Base-by-base conservation (phyloP, 2,888 invertebrate genomes). In the Scotopteryx bipunctaria region DNA sequence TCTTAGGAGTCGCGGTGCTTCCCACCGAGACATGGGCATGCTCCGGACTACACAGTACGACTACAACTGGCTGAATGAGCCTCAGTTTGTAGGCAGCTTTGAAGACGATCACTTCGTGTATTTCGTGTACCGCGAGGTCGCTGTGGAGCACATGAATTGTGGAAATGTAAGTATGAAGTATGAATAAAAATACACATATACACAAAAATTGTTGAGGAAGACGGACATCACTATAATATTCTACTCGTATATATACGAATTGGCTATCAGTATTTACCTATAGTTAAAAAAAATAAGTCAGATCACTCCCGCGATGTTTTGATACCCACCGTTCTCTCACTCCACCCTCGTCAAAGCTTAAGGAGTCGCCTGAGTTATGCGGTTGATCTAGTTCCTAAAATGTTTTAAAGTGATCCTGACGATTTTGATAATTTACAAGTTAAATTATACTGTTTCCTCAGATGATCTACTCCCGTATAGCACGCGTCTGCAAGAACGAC, bases 131-230 rank as follows among this genome's bases (percentile, higher is more conserved):
- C 92, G 97, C 50, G 98, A 98, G 81, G 93, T 94, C 11, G 97
- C 98, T 9, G 95, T 97, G 8, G 98, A 98, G 81, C 96, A 95
- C 79, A 96, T 97, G 78, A 97, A 97, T 76, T 98, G 98, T 78
- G 98, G 98, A 66, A 97, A 97, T 94, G 97, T 96, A 42, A 66
- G 59, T 37, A 8, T 9, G 2, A 2, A 6, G 3, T 45, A 14
- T 17, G 46, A 25, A 58, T n/a, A n/a, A n/a, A n/a, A n/a, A n/a
- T n/a, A n/a, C n/a, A n/a, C n/a, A n/a, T n/a, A n/a, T n/a, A n/a
- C n/a, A n/a, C n/a, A n/a, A n/a, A n/a, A n/a, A n/a, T n/a, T n/a
- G n/a, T n/a, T n/a, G n/a, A n/a, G n/a, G n/a, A n/a, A n/a, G n/a
- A n/a, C n/a, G n/a, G n/a, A n/a, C n/a, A n/a, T n/a, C n/a, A n/a